Percentiles rank a stretch among this genome's conserved stretches.
Conservation (phyloP, 2,113 vertebrate genomes). For the Montifringilla adamsi region DNA sequence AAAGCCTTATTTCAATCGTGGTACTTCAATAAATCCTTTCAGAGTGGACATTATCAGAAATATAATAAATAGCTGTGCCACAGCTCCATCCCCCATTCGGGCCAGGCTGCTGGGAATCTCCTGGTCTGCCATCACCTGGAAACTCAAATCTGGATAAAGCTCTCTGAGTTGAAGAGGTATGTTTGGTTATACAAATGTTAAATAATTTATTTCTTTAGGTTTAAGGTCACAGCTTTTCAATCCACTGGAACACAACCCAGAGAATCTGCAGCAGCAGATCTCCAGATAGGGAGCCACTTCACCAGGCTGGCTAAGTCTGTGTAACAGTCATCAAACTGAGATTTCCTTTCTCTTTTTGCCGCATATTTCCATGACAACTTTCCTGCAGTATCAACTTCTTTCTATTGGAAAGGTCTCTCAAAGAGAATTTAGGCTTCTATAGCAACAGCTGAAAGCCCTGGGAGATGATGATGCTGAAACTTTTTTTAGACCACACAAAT, state of each 20-base stretch:
- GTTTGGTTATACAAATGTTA: neutral
- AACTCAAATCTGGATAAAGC: neutral
- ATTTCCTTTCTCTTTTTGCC: conserved; percentile 25
- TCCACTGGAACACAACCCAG: neutral
- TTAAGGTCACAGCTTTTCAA: neutral
- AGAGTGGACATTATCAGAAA: neutral
- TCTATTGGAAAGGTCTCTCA: conserved; percentile 30
- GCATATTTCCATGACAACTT: conserved; percentile 65
- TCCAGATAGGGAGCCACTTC: neutral
- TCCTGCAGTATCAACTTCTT: conserved; percentile 9
- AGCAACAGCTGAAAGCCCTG: conserved; percentile 50
- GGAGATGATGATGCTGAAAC: conserved; percentile 36
- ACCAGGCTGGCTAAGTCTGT: neutral
- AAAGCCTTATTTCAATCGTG: neutral
- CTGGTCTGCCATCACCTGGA: neutral
- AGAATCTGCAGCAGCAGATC: neutral
- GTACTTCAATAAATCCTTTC: neutral
- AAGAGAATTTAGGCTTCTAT: conserved; percentile 49
- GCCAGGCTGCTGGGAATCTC: neutral
- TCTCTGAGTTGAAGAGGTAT: neutral
- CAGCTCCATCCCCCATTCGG: neutral
- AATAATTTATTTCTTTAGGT: neutral
- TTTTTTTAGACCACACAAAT: conserved; percentile 17
- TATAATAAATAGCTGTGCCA: neutral
- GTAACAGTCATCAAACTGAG: neutral